Base-by-base conservation (phyloP, 2,888 invertebrate genomes). In the Blera fallax region DNA sequence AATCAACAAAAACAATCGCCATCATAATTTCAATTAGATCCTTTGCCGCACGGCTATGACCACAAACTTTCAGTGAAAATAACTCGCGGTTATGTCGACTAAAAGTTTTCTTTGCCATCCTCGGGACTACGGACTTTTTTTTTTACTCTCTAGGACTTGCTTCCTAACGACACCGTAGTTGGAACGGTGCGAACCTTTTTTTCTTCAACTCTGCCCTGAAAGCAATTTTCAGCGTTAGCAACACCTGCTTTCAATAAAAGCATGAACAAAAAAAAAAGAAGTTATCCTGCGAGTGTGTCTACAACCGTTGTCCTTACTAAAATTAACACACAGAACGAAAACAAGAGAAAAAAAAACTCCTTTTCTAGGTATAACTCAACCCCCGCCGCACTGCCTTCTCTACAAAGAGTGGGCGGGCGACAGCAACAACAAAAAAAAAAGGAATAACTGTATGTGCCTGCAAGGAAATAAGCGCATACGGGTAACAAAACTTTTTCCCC, bases 211-310 rank as follows among this genome's bases (percentile, higher is more conserved):
- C 60, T 73, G 76, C 81, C 80, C 85, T 58, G 76, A 77, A 72
- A 65, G 76, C 72, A 85, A 80, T 85, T 85, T 77, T 81, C 81
- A 80, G 76, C 76, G 74, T 54, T 70, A 85, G 76, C 81, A 77
- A 80, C 85, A 85, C 85, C 85, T 85, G 85, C 81, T 85, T 81
- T 81, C 81, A 85, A 85, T 85, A 81, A 85, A 85, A 85, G 81
- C 81, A 56, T 48, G 3, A 11, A n/a, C n/a, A n/a, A 60, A 29
- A 34, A 54, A 14, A 52, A 62, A 65, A 72, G 60, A 48, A 40
- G 56, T 10, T 14, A 54, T 43, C 70, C 37, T 14, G n/a, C 29
- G 64, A 48, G 70, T 70, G 69, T 64, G 70, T 70, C 78, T 70
- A 62, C 73, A 50, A 64, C 50, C 43, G 50, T 40, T 84, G 80